Conservation (phyloP, 1,140 invertebrate species). For the Zaprionus ghesquierei region DNA sequence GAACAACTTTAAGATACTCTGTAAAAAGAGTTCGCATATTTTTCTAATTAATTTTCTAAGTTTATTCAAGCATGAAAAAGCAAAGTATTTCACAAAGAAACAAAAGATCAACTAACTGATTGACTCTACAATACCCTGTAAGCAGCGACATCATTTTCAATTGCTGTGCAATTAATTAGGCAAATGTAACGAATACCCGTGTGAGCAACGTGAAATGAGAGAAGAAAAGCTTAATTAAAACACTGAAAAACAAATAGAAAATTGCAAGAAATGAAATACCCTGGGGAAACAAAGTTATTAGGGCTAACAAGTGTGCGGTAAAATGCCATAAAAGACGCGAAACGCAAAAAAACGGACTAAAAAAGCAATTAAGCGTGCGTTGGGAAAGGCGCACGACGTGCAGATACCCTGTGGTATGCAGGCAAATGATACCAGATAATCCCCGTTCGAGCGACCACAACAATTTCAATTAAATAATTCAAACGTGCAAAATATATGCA, state of each 20-base stretch:
- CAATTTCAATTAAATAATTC: neutral
- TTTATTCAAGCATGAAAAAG: neutral
- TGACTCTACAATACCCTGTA: neutral
- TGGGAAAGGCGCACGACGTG: neutral
- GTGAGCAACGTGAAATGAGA: neutral
- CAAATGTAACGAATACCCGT: neutral
- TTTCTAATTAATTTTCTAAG: neutral
- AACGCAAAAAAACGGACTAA: neutral
- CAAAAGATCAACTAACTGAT: too few species aligned
- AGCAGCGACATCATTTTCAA: neutral
- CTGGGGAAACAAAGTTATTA: neutral
- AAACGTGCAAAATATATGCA: neutral
- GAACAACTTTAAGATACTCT: neutral
- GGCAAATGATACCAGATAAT: neutral
- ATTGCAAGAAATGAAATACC: neutral
- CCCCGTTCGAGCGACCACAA: neutral
- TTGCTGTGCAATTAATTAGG: neutral
- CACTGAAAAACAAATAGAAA: neutral
- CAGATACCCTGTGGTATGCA: neutral
- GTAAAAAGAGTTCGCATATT: neutral
- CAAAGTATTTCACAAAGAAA: too few species aligned
- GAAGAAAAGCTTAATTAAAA: neutral
- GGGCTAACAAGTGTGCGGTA: neutral
- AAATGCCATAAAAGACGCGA: neutral
- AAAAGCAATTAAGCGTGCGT: neutral